phyloP scores from a whole-genome alignment of 2,797 vertebrate genomes.

The Halcyon smyrnensis region DNA sequence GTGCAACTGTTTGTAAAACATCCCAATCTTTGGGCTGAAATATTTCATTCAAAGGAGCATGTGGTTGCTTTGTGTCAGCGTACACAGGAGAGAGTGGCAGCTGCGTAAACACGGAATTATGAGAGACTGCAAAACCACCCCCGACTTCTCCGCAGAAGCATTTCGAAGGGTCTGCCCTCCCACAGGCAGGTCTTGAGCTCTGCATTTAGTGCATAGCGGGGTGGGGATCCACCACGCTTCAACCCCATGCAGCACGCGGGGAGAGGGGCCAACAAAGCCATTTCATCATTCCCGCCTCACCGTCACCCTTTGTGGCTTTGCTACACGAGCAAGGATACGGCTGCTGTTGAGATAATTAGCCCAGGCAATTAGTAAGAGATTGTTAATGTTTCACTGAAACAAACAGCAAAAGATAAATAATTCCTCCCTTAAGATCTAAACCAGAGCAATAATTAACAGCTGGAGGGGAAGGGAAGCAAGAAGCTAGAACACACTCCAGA shows the following conservation, averaged over 20 bases:
- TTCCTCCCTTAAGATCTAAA: constrained; percentile 38
- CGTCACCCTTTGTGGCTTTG: background rate
- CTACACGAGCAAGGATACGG: background rate
- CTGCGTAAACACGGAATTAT: background rate
- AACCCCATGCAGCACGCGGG: background rate
- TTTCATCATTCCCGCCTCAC: background rate
- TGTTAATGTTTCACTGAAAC: constrained; percentile 36
- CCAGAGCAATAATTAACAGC: constrained; percentile 42
- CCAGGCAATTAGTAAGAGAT: constrained; percentile 36
- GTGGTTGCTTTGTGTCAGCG: background rate
- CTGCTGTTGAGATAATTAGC: constrained; percentile 26
- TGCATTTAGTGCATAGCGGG: background rate
- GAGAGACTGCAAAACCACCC: background rate
- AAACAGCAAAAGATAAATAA: constrained; percentile 48
- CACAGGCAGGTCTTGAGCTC: background rate
- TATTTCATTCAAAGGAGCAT: background rate
- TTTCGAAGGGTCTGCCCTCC: background rate
- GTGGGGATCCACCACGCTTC: background rate
- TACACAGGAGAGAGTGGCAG: background rate
- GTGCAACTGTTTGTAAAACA: background rate
- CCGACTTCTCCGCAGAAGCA: background rate
- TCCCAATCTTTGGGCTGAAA: background rate
- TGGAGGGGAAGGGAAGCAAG: constrained; percentile 2
- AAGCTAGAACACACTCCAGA: background rate
- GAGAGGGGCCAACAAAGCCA: background rate